These are phyloP conservation scores for Crocuta crocuta DNA, from an alignment of 2,113 vertebrate genomes.

Conservation along the genomic window DNA sequence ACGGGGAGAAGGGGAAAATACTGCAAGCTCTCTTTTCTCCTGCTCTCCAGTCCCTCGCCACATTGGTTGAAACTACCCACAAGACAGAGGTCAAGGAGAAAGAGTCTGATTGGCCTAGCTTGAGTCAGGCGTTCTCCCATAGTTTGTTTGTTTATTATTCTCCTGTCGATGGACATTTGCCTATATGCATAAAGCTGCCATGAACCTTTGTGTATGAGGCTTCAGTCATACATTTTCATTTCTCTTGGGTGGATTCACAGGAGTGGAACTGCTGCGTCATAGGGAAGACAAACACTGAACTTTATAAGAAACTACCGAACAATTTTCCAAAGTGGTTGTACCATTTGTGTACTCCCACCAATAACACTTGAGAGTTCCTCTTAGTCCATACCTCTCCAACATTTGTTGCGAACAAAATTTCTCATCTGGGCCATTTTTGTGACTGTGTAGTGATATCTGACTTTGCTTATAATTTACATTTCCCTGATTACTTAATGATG, in stretches of 20 bases:
- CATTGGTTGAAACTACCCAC: neutral
- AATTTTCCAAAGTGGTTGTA: neutral
- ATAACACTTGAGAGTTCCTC: neutral
- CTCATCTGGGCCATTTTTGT: neutral
- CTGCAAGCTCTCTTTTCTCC: neutral
- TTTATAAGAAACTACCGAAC: neutral
- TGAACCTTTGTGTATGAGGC: neutral
- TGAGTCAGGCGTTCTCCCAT: neutral
- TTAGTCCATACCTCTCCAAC: neutral
- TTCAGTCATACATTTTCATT: neutral
- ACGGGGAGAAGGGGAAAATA: neutral
- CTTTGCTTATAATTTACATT: constrained; percentile 11
- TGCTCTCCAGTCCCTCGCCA: neutral
- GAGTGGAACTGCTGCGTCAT: neutral
- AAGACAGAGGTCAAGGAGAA: neutral
- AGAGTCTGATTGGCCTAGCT: neutral
- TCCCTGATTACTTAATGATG: neutral
- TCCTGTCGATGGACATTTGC: neutral
- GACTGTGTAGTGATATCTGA: neutral
- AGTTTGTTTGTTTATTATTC: neutral
- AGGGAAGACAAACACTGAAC: neutral
- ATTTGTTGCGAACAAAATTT: neutral
- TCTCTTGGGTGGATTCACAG: neutral
- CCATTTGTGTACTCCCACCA: neutral
- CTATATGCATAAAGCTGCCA: neutral